Evolutionary conservation across 2,113 vertebrate genomes (phyloP).

Genomic region (Rhea pennata): DNA sequence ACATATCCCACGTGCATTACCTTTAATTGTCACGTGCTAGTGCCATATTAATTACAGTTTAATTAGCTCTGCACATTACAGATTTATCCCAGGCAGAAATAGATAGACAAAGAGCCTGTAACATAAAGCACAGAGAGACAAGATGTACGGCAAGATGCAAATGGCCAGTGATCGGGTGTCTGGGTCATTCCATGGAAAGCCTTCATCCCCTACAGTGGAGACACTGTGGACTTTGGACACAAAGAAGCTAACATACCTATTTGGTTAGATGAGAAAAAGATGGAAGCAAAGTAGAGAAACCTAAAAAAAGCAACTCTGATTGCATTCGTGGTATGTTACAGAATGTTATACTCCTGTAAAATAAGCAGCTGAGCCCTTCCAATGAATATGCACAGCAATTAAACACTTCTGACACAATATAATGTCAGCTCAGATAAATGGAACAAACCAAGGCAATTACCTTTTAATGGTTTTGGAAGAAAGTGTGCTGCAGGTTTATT

Average conservation of each 20-base stretch:
- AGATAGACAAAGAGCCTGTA: neutral
- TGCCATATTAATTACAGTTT: neutral
- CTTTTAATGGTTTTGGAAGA: constrained; percentile 98
- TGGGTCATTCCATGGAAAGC: neutral
- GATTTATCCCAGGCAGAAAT: neutral
- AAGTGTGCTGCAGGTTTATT: constrained; percentile 99
- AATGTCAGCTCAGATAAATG: neutral
- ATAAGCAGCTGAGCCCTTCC: neutral
- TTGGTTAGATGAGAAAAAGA: neutral
- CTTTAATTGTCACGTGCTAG: neutral
- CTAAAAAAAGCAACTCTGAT: neutral
- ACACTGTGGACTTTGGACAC: neutral
- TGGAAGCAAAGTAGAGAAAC: neutral
- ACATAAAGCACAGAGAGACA: neutral
- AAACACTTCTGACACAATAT: neutral
- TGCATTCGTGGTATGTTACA: neutral
- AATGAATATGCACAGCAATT: neutral
- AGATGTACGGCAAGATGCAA: neutral
- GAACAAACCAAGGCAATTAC: constrained; percentile 70
- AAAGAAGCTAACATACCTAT: neutral
- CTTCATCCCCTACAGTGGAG: accelerated
- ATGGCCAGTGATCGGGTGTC: neutral
- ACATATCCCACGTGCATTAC: neutral
- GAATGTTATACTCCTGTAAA: neutral
- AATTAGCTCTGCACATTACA: neutral